Evolutionary conservation across 2,113 vertebrate genomes (phyloP).

Genomic region (Micromys minutus): DNA sequence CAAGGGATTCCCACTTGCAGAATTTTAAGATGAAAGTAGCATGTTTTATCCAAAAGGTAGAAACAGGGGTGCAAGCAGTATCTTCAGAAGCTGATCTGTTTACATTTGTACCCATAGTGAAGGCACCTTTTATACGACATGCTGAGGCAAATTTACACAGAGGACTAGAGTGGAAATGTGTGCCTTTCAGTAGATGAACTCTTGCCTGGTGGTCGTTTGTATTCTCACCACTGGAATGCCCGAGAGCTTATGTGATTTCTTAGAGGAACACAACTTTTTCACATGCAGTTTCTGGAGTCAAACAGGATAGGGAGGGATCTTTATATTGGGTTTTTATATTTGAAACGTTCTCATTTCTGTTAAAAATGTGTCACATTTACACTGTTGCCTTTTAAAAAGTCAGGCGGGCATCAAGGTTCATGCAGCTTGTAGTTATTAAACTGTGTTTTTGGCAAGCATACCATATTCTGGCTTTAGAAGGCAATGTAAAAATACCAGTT

Average conservation of each 20-base stretch:
- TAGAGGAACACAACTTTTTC: slow-evolving; percentile 78
- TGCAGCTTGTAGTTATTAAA: slow-evolving; percentile 68
- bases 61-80: slow-evolving; percentile 86
- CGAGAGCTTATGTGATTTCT: slow-evolving; percentile 76
- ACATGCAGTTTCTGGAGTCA: slow-evolving; percentile 82
- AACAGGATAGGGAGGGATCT: slow-evolving; percentile 80
- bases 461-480: slow-evolving; percentile 79
- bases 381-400: slow-evolving; percentile 82
- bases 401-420: slow-evolving; percentile 66
- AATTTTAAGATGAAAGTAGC: slow-evolving; percentile 73
- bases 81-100: slow-evolving; percentile 85
- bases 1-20: slow-evolving; percentile 81
- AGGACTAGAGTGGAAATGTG: slow-evolving; percentile 78
- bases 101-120: slow-evolving; percentile 85
- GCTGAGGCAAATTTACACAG: slow-evolving; percentile 77
- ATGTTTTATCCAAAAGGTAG: slow-evolving; percentile 56
- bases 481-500: slow-evolving; percentile 73
- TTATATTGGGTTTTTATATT: slow-evolving; percentile 86
- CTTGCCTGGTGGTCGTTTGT: slow-evolving; percentile 74
- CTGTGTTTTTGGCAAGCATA: slow-evolving; percentile 75
- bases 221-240: slow-evolving; percentile 60
- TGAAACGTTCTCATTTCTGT: slow-evolving; percentile 80
- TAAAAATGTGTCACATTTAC: slow-evolving; percentile 76
- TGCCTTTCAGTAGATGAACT: slow-evolving; percentile 84
- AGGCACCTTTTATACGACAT: slow-evolving; percentile 83